A percentile compares a stretch with the other conserved stretches of the same genome.
phyloP scores from a whole-genome alignment of 1,140 invertebrate species.

The Zaprionus gabonicus region DNA sequence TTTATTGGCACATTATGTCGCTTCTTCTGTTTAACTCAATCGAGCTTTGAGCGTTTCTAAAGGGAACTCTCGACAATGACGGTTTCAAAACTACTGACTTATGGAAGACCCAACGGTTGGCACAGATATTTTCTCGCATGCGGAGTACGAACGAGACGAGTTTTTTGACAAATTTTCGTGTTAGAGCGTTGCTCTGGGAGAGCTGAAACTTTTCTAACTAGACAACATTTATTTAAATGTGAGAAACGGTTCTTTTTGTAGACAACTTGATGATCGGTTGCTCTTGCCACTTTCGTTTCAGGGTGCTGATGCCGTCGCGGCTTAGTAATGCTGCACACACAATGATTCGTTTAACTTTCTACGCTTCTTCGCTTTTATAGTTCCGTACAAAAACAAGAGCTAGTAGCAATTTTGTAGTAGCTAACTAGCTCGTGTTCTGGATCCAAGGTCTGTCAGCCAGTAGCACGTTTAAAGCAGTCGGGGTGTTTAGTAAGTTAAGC shows the following conservation, averaged over 20 bases:
- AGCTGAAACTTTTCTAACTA: conserved; percentile 44
- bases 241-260: conserved; percentile 62
- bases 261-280: conserved; percentile 12
- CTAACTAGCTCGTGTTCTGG: not conserved
- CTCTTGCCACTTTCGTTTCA: conserved; percentile 55
- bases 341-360: conserved; percentile 48
- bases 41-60: not conserved
- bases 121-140: conserved; percentile 34
- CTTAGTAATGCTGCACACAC: conserved; percentile 2
- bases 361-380: conserved; percentile 38
- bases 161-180: conserved; percentile 32
- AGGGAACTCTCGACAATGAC: conserved; percentile 13
- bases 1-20: not conserved
- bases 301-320: not conserved
- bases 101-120: conserved; percentile 42
- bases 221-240: conserved; percentile 53
- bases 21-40: not conserved
- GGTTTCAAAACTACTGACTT: conserved; percentile 1
- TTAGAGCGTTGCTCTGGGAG: conserved; percentile 25
- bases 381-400: conserved; percentile 13
- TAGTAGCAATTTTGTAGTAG: not conserved
- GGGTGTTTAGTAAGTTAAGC: conserved; percentile 30
- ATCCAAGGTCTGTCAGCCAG: conserved; percentile 22
- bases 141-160: not conserved
- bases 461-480: conserved; percentile 35